Conservation (phyloP, 2,113 vertebrate genomes). For the Xiphophorus couchianus region DNA sequence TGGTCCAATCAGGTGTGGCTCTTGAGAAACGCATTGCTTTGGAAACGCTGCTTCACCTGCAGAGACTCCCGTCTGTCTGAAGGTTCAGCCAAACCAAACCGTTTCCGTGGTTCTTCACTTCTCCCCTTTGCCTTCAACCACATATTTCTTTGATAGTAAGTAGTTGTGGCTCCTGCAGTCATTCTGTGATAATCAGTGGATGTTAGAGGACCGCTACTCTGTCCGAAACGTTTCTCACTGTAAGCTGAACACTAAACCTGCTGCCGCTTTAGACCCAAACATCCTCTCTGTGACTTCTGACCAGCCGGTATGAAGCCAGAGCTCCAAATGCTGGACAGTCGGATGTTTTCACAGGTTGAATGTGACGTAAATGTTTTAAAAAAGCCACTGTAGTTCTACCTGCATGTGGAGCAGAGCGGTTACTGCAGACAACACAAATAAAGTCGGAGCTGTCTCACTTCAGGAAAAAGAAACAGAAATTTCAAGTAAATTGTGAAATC, state of each 20-base stretch:
- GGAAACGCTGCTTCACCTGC: too few species aligned
- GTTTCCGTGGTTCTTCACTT: conserved; percentile 34
- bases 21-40: too few species aligned
- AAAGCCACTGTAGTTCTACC: background rate
- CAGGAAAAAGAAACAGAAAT: background rate
- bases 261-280: conserved; percentile 38
- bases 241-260: conserved; percentile 39
- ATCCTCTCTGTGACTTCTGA: conserved; percentile 24
- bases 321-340: conserved; percentile 6
- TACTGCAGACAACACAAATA: background rate
- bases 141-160: conserved; percentile 57
- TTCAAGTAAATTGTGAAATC: conserved; percentile 1
- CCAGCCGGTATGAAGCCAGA: conserved; percentile 19
- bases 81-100: conserved; percentile 49
- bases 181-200: conserved; percentile 49
- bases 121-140: conserved; percentile 57
- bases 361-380: background rate
- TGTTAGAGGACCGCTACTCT: conserved; percentile 50
- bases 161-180: conserved; percentile 63
- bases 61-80: conserved; percentile 68
- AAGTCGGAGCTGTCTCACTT: background rate
- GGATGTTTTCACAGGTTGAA: conserved; percentile 29
- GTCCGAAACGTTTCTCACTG: conserved; percentile 41
- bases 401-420: background rate
- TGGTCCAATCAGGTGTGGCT: too few species aligned